Evolutionary conservation across 2,113 vertebrate species (phyloP), one percentile per base, ranked within the genome.

Genomic region (Scomber japonicus): DNA sequence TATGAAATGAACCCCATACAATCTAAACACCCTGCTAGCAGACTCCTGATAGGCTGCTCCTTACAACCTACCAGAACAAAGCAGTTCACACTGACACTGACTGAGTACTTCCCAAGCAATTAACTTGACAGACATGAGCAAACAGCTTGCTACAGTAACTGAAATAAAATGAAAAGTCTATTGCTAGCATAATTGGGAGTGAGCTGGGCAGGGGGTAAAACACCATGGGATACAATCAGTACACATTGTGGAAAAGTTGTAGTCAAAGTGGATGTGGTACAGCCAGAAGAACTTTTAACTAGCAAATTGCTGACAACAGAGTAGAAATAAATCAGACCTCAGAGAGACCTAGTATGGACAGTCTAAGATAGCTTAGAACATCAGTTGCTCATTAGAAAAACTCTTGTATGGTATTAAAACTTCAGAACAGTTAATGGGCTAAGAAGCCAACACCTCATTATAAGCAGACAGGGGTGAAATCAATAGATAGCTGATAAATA

Each of bases 301-400:
- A 68, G 19, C 30, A 49, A 15, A 56, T 46, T 40, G 35, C 35
- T 54, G 11, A 71, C 40, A 56, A 48, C 21, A 46, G 19, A 56
- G 9, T 40, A 60, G 10, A 19, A 19, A 49, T 83, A 71, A 82
- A 85, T 72, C 48, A 77, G 75, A 76, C 72, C 53, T 71, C 50
- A 55, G 66, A 59, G 61, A 45, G 62, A 48, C n/a, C 57, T 1
- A 65, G 53, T 45, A 60, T 75, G 76, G 77, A 67, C 59, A 17
- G 12, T n/a, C 57, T 56, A 44, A 57, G 54, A 10, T 15, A 48
- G 21, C 16, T 11, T 54, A 5, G 35, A 17, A 49, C 62, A 68
- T 54, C 46, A 54, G 66, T 31, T 66, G 46, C 21, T 60, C 19
- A 21, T 11, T 44, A 71, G 49, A 40, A 63, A 60, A 71, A 19